phyloP scores from a whole-genome alignment of 2,888 invertebrate genomes.

The Steinernema scapterisci region DNA sequence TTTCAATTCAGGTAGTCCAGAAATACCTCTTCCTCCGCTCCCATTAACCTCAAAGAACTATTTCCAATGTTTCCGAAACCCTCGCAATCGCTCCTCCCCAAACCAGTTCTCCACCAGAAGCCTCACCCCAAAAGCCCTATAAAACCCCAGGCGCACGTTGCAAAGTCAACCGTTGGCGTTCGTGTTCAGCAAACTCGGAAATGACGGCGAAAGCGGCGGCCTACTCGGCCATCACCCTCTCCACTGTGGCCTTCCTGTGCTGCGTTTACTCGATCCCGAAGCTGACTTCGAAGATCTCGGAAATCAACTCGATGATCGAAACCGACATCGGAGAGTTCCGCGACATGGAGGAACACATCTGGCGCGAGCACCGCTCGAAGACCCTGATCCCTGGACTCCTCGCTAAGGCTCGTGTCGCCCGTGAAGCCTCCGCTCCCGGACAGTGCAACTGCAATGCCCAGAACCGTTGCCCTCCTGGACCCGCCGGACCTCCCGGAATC shows the following conservation, averaged over 20 bases:
- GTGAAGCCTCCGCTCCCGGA: slow-evolving; percentile 10
- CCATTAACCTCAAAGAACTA: no score
- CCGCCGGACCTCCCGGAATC: slow-evolving; percentile 13
- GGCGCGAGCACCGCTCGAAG: not conserved
- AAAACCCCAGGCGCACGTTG: not conserved
- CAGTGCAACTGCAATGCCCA: slow-evolving; percentile 31
- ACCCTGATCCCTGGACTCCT: not conserved
- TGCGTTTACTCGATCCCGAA: slow-evolving; percentile 3
- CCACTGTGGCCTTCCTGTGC: slow-evolving; percentile 15
- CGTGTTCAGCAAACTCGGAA: not conserved
- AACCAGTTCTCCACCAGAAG: not conserved
- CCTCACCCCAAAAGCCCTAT: slow-evolving; percentile 1
- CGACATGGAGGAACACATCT: not conserved
- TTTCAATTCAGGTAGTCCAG: no score
- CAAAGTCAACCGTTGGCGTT: not conserved
- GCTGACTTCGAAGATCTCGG: slow-evolving; percentile 12
- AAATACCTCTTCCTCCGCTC: no score
- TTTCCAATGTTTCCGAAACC: no score
- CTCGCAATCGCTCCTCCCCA: no score
- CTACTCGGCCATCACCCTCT: slow-evolving; percentile 4
- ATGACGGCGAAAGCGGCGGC: slow-evolving; percentile 9
- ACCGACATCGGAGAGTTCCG: not conserved
- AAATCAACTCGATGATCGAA: slow-evolving; percentile 13
- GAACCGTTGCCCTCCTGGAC: slow-evolving; percentile 30
- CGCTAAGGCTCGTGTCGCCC: not conserved